Conservation (phyloP, 2,888 invertebrate species). For the Stomorhina lunata region DNA sequence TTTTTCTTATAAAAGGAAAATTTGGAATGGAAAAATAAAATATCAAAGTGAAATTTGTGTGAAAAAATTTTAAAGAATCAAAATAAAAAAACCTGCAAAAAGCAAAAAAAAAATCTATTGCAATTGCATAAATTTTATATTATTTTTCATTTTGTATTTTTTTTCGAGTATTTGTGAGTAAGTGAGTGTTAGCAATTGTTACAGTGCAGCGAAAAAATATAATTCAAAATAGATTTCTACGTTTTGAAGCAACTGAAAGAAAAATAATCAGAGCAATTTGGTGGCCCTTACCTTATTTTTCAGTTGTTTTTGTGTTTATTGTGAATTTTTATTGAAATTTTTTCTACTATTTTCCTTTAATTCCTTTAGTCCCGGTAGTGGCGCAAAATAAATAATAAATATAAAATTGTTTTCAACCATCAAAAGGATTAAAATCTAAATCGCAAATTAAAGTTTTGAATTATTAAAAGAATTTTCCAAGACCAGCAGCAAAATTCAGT, state of each 20-base stretch:
- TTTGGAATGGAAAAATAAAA: not conserved
- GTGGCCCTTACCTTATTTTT: conserved; percentile 63
- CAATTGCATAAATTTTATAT: conserved; percentile 61
- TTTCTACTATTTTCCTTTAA: not conserved
- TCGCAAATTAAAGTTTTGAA: not conserved
- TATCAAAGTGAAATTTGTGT: conserved; percentile 1
- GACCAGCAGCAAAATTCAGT: conserved; percentile 75
- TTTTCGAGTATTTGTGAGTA: conserved; percentile 20
- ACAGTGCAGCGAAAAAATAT: conserved; percentile 8
- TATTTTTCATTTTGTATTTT: conserved; percentile 9
- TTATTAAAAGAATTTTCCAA: not conserved
- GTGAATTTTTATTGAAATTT: conserved; percentile 29
- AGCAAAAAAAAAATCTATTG: conserved; percentile 41
- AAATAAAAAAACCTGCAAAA: conserved; percentile 41
- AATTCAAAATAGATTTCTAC: conserved; percentile 11
- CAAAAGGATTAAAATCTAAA: no score
- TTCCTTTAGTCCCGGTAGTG: conserved; percentile 25
- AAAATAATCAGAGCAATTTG: not conserved
- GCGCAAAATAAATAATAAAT: conserved; percentile 60
- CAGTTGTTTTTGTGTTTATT: conserved; percentile 28
- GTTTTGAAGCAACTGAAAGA: conserved; percentile 29
- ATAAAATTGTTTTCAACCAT: not conserved
- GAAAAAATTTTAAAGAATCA: conserved; percentile 22
- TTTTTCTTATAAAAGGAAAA: not conserved
- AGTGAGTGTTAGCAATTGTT: conserved; percentile 33